Evolutionary conservation across 2,797 vertebrate genomes (phyloP).

Genomic region (Chromis chromis): DNA sequence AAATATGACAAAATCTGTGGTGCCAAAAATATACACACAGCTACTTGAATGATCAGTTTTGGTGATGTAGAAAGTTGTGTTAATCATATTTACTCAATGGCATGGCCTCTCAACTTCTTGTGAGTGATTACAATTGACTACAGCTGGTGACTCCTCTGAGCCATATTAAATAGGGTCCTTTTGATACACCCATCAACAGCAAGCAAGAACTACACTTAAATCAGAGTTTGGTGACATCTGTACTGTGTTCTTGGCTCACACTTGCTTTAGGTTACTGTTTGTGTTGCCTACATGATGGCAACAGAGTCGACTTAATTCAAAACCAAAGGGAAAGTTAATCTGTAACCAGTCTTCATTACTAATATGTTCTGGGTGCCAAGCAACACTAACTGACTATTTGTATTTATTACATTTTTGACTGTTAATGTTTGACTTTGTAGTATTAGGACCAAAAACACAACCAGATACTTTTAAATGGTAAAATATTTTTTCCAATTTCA

Average conservation of each 20-base stretch:
- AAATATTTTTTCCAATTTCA: background rate
- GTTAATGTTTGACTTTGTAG: background rate
- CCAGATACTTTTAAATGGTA: too few species aligned
- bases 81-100: too few species aligned
- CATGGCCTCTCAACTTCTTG: too few species aligned
- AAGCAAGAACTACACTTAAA: slow-evolving; percentile 3
- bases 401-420: background rate
- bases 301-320: slow-evolving; percentile 13
- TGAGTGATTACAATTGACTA: too few species aligned
- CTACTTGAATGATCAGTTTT: too few species aligned
- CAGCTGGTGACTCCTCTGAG: too few species aligned
- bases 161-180: too few species aligned
- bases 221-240: background rate
- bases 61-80: too few species aligned
- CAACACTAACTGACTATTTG: background rate
- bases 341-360: slow-evolving; percentile 9
- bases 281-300: background rate
- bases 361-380: background rate
- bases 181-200: too few species aligned
- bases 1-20: too few species aligned
- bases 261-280: background rate
- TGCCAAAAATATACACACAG: too few species aligned
- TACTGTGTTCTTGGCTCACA: background rate
- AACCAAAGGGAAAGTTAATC: slow-evolving; percentile 27
- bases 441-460: background rate